phyloP scores from a whole-genome alignment of 2,113 vertebrate species.

The Barnardius zonarius region DNA sequence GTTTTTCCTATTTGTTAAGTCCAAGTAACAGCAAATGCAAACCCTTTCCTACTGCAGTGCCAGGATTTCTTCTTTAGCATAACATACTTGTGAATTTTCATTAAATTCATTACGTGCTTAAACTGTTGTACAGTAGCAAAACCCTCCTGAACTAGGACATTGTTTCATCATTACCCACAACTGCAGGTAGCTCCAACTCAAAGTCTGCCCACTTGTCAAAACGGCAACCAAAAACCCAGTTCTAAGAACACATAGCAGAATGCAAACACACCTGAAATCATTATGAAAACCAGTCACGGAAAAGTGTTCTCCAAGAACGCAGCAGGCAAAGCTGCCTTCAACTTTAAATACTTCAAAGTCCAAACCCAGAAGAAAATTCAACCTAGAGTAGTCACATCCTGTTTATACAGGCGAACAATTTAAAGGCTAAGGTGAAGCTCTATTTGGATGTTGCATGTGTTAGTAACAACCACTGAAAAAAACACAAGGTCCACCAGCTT shows the following conservation, averaged over 20 bases:
- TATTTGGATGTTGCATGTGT: background rate
- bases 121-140: background rate
- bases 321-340: background rate
- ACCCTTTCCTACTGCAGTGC: background rate
- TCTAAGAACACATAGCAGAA: background rate
- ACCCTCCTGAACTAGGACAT: background rate
- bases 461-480: background rate
- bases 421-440: background rate
- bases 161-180: background rate
- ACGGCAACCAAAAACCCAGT: background rate
- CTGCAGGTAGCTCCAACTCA: background rate
- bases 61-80: background rate
- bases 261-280: background rate
- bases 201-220: background rate
- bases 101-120: background rate
- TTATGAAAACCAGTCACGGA: background rate
- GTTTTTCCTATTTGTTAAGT: background rate
- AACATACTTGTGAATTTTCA: background rate
- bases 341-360: background rate
- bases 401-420: background rate
- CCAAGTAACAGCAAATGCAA: background rate
- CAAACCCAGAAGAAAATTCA: background rate
- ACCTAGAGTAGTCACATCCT: background rate
- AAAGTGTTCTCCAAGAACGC: background rate
- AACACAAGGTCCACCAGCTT: fast-evolving